Evolutionary conservation across 2,113 vertebrate species (phyloP), one percentile per base, ranked within the genome.

Genomic region (Chaetorhynchus papuensis): DNA sequence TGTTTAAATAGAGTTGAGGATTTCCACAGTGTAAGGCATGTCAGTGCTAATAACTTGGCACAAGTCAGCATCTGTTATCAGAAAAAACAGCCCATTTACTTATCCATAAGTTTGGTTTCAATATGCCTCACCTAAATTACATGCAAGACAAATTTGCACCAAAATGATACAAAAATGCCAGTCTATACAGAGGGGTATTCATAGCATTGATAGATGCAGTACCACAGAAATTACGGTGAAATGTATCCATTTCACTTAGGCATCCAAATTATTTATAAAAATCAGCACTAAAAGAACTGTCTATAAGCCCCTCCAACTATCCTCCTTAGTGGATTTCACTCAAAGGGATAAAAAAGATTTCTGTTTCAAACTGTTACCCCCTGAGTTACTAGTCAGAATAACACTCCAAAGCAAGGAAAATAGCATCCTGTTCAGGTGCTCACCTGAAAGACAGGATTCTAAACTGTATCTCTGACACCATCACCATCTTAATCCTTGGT

Each of bases 31-130:
- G 18, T 15, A 76, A 76, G 30, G 47, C 59, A 77, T 21, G 31
- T 54, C 42, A 69, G 9, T 54, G 39, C 39, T 90, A 96, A 93
- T 70, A 96, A 74, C 78, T 65, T 94, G 84, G 92, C 71, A 83
- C 16, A 87, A 78, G 27, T 23, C 26, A 83, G 37, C 39, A 59
- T 52, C 63, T 54, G 69, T 83, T 95, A 87, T 91, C 87, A 83
- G 76, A 57, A 91, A 33, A 75, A 75, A 0, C 59, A 90, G 44
- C 30, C 52, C 31, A 70, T 69, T 91, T 83, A 83, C 70, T 80
- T 77, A 66, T 35, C 39, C 22, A 8, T 39, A 83, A 47, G 8
- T 85, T 83, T 81, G n/a, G 31, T 89, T 95, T 87, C 59, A 42
- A 28, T 49, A 37, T 15, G 18, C 8, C 22, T 52, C 56, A 82